Evolutionary conservation across 2,888 invertebrate species (phyloP), one percentile per base, ranked within the genome.

Genomic region (Drosophila nigricruria): DNA sequence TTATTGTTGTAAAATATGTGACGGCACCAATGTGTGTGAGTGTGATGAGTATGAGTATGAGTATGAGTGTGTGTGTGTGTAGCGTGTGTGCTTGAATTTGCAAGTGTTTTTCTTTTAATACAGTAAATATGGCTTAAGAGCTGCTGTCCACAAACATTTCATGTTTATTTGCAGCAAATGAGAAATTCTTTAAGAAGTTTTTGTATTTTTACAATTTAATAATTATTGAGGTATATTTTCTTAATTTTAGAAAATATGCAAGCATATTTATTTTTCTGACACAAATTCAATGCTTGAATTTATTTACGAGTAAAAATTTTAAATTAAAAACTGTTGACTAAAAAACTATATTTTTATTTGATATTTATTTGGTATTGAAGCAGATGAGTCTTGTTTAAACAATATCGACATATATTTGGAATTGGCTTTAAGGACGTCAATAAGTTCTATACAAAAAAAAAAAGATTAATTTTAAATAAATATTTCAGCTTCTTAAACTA

Each of bases 1-100:
- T 75, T 70, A 67, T 70, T 70, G 67, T 70, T 65, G 45, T 72
- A 60, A 59, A 45, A 54, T 63, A 49, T 50, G 70, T 58, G 58
- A 47, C 47, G 34, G 47, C 45, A 34, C 54, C 27, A 52, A 25
- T 50, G 57, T 56, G 57, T 52, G 45, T 38, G 59, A 45, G 32
- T 34, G 32, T 12, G 32, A 47, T 56, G 43, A 10, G 27, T 58
- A 53, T 61, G 42, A 45, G 65, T 9, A 47, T 56, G 40, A 50
- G 38, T 30, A 0, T 40, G 12, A 16, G 16, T 20, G 12, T 53
- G 45, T 34, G 30, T 34, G 49, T 18, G 30, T 49, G 49, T 12
- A 10, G 5, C n/a, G 1, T 18, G 30, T 49, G 18, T 30, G 49
- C 30, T 49, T 30, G 49, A 49, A 49, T 49, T 32, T 18, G 18